Evolutionary conservation across 2,888 invertebrate species (phyloP).

Genomic region (Philhelius pedissequus): DNA sequence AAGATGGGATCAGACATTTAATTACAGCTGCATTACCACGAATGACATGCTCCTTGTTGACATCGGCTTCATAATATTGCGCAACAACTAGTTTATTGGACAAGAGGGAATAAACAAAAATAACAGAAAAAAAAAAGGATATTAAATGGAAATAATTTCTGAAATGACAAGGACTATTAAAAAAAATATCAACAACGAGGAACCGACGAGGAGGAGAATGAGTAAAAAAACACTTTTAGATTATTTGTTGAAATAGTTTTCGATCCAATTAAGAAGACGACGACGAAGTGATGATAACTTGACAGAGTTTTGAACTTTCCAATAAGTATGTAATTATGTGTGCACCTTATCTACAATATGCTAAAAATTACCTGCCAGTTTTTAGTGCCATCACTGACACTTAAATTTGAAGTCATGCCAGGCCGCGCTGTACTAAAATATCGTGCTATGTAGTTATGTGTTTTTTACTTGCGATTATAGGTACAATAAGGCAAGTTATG

Average conservation of each 20-base stretch:
- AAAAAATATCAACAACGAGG: neutral
- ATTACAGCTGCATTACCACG: constrained; percentile 92
- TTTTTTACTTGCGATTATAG: no score
- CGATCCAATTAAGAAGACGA: constrained; percentile 59
- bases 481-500: no score
- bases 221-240: neutral
- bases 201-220: neutral
- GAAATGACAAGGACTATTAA: neutral
- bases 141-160: neutral
- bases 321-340: no score
- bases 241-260: constrained; percentile 27
- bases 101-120: neutral
- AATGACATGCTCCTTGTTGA: constrained; percentile 94
- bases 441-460: no score
- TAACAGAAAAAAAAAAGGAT: neutral
- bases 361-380: no score
- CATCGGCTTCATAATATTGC: constrained; percentile 94
- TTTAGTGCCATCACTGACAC: no score
- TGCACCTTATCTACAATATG: no score
- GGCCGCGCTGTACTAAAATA: no score
- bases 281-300: no score
- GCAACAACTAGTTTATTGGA: constrained; percentile 85
- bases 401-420: no score
- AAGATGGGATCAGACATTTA: constrained; percentile 94
- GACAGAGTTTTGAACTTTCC: neutral